These are phyloP conservation scores for Volucella inanis DNA, from an alignment of 2,888 invertebrate genomes.

Conservation along the genomic window DNA sequence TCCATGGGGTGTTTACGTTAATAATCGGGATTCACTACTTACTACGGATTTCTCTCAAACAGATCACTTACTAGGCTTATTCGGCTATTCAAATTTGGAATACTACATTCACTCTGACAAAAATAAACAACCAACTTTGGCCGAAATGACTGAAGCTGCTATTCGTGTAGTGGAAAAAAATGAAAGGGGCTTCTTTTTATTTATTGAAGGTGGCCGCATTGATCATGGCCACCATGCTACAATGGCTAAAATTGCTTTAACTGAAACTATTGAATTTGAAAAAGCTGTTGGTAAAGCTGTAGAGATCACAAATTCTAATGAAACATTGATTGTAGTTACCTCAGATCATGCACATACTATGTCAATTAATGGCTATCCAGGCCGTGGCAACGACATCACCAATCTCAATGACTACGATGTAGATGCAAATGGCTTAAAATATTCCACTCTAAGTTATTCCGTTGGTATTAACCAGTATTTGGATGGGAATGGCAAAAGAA, in stretches of 20 bases:
- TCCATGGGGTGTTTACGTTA: conserved; percentile 84
- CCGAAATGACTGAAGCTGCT: conserved; percentile 87
- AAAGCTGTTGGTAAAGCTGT: conserved; percentile 87
- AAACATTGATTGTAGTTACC: conserved; percentile 91
- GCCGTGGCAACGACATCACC: conserved; percentile 84
- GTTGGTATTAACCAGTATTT: conserved; percentile 85
- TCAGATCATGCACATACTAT: conserved; percentile 91
- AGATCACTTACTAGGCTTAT: conserved; percentile 85
- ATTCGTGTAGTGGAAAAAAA: conserved; percentile 85
- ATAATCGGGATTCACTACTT: conserved; percentile 85
- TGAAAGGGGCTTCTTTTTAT: conserved; percentile 85
- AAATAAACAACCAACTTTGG: conserved; percentile 85
- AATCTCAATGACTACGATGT: conserved; percentile 81
- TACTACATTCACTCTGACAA: conserved; percentile 84
- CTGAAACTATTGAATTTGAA: conserved; percentile 90
- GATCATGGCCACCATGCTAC: conserved; percentile 90
- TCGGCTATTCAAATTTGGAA: conserved; percentile 84
- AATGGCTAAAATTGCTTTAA: conserved; percentile 87
- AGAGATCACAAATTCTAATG: conserved; percentile 85
- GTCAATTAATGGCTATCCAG: conserved; percentile 89
- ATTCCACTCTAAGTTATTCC: conserved; percentile 88
- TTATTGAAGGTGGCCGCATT: conserved; percentile 88
- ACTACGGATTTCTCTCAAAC: conserved; percentile 82
- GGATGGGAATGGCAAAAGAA: conserved; percentile 76
- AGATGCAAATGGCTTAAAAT: conserved; percentile 82